These are phyloP conservation scores for Amphiura filiformis DNA, from an alignment of 35 echinoderm and acorn worm genomes.

Conservation along the genomic window DNA sequence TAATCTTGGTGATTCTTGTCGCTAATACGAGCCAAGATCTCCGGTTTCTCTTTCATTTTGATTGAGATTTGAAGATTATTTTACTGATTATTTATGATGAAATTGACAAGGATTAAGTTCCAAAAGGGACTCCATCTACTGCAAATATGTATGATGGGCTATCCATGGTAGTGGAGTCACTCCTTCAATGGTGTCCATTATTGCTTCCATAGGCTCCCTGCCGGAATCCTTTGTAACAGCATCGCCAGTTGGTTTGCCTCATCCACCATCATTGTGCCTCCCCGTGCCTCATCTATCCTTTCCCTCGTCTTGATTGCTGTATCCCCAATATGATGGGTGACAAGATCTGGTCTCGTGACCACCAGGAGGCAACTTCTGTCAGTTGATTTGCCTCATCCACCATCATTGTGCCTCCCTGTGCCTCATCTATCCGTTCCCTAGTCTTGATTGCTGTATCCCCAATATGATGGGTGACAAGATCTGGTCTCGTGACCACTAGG, in stretches of 20 bases:
- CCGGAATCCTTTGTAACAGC: not conserved
- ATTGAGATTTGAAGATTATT: no score
- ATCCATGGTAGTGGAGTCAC: not conserved
- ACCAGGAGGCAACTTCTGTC: no score
- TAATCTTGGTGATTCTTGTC: no score
- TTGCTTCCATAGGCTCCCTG: not conserved
- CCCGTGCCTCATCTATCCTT: not conserved
- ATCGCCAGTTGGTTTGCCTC: not conserved
- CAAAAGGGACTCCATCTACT: no score
- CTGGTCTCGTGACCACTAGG: not conserved
- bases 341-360: not conserved
- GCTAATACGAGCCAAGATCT: no score
- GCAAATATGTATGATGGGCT: not conserved
- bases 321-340: not conserved
- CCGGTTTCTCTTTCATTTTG: no score
- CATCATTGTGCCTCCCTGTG: not conserved
- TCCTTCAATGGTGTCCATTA: not conserved
- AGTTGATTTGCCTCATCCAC: not conserved
- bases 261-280: not conserved
- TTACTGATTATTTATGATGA: no score
- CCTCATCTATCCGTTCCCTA: not conserved
- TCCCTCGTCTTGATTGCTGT: not conserved
- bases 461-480: not conserved
- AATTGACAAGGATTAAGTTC: no score
- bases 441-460: not conserved